Base-by-base conservation (phyloP, 2,113 vertebrate genomes). In the Eptesicus fuscus region DNA sequence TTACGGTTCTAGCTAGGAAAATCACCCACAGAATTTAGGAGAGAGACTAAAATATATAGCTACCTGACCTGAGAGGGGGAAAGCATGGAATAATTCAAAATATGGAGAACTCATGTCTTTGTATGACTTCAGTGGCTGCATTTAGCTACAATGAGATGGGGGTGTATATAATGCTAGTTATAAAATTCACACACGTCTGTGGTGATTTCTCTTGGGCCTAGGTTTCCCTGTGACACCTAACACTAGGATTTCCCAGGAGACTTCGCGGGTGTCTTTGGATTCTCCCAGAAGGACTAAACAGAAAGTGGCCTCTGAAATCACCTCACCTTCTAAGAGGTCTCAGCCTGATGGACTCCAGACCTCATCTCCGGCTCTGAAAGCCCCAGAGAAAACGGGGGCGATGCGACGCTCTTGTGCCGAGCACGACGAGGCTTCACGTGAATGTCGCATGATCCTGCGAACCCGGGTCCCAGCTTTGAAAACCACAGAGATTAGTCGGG, bases 261-360 rank as follows among this genome's bases (percentile, higher is more conserved):
- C 35, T 90, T 92, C 63, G 0, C 11, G 30, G 37, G 44, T 53
- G 22, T 73, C 96, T 2, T 0, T 88, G 42, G 71, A 95, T 67
- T 83, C 88, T 1, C 86, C 95, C 40, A 35, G 97, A 56, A 88
- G 82, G 77, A 85, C 86, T 1, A 99, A 99, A 80, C 95, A 97
- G 89, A 98, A 97, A 97, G 85, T 96, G 11, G 83, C 97, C 74
- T 95, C 97, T 51, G 97, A 97, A 6, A 56, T 97, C 56, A 93
- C 97, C 4, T 99, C 98, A 0, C 98, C 98, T 20, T 93, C 98
- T 3, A 98, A 95, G 94, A 96, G 94, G 5, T 20, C 90, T n/a
- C 94, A 95, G 1, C 8, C 10, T 44, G 77, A 13, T 23, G 84
- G 80, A 14, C 28, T 47, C 47, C 74, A 83, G 44, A 79, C 53